A percentile compares a stretch with the other conserved stretches of the same genome.
These are phyloP conservation scores for Porites lutea DNA, from an alignment of 64 coral and sea anemone genomes.

Conservation along the genomic window DNA sequence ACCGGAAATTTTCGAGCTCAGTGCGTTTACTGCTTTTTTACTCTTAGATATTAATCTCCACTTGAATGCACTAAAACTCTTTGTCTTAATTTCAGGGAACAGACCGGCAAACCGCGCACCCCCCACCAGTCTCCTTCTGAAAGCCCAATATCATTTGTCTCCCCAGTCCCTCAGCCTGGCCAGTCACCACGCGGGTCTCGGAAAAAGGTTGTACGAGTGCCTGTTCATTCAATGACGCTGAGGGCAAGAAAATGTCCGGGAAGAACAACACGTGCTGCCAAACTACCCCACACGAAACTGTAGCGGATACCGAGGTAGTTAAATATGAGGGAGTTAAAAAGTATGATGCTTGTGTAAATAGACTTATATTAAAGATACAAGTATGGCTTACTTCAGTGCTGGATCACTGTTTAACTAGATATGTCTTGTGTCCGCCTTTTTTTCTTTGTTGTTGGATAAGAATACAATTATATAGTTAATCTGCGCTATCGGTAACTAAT, in stretches of 20 bases:
- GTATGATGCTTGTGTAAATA: too few species aligned
- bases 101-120: constrained; percentile 16
- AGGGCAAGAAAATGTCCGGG: constrained; percentile 69
- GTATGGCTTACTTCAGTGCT: too few species aligned
- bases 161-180: constrained; percentile 40
- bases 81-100: constrained; percentile 31
- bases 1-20: too few species aligned
- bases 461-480: too few species aligned
- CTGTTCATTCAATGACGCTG: constrained; percentile 85
- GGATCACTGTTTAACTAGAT: too few species aligned
- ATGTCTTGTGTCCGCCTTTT: too few species aligned
- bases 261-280: constrained; percentile 79
- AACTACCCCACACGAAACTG: constrained; percentile 75
- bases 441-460: too few species aligned
- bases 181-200: constrained; percentile 59
- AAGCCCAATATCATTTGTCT: constrained; percentile 94
- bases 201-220: constrained; percentile 45
- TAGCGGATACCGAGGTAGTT: neutral
- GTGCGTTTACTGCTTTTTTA: neutral
- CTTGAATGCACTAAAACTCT: neutral
- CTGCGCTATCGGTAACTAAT: too few species aligned
- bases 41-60: too few species aligned
- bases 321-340: too few species aligned
- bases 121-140: constrained; percentile 96
- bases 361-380: too few species aligned